Percentiles rank a stretch among this genome's conserved stretches.
These are phyloP conservation scores for Cylindroiulus punctatus DNA, from an alignment of 2,888 invertebrate genomes.

Conservation along the genomic window DNA sequence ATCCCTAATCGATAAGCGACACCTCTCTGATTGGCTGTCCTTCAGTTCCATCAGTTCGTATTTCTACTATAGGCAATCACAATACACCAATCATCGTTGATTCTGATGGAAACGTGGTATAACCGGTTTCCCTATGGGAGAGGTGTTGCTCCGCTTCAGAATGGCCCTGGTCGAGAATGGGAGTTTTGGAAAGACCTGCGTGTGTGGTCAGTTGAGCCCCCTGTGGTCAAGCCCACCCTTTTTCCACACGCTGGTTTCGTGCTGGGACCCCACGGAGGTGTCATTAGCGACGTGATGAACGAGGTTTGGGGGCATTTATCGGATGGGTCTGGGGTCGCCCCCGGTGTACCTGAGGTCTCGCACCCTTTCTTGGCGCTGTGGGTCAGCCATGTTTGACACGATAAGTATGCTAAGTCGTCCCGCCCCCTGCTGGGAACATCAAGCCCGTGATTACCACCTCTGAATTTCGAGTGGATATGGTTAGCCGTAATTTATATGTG, in stretches of 20 bases:
- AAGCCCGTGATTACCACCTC: conserved; percentile 47
- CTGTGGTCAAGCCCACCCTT: conserved; percentile 7
- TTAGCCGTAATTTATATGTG: conserved; percentile 6
- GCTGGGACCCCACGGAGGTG: conserved; percentile 16
- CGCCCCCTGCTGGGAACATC: conserved; percentile 53
- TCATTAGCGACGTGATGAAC: conserved; percentile 22
- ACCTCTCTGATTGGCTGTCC: no score
- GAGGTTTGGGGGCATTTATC: not conserved
- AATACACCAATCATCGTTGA: no score
- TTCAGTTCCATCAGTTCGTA: no score
- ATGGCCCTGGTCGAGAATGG: no score
- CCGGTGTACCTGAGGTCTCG: conserved; percentile 42
- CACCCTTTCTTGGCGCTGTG: conserved; percentile 26
- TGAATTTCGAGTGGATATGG: conserved; percentile 59
- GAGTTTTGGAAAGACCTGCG: not conserved
- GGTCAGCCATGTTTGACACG: conserved; percentile 37
- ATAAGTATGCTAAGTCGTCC: conserved; percentile 40
- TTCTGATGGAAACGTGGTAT: no score
- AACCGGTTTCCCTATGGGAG: no score
- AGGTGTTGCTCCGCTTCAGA: no score
- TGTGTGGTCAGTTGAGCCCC: conserved; percentile 23
- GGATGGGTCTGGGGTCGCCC: not conserved
- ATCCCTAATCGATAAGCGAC: no score
- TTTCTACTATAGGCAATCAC: no score
- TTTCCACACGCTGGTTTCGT: conserved; percentile 7